Conservation (phyloP, 2,797 vertebrate species). For the Adrianichthys oophorus region DNA sequence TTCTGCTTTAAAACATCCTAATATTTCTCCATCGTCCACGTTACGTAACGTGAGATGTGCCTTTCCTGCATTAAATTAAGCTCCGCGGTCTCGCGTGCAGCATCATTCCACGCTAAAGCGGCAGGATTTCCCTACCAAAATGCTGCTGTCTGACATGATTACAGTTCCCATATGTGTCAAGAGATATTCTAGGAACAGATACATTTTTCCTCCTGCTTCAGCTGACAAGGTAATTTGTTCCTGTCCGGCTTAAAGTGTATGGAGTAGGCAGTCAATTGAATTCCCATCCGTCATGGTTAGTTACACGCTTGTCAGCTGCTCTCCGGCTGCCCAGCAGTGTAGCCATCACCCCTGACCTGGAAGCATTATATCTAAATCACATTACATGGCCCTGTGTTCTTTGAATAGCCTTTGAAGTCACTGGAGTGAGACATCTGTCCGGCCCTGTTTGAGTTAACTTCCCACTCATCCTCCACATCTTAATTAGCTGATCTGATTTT, state of each 20-base stretch:
- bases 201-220: slow-evolving; percentile 33
- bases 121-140: no score
- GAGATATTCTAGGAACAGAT: slow-evolving; percentile 38
- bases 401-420: slow-evolving; percentile 75
- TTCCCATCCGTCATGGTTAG: slow-evolving; percentile 83
- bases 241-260: slow-evolving; percentile 55
- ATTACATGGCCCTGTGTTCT: slow-evolving; percentile 78
- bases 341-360: slow-evolving; percentile 80
- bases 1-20: no score
- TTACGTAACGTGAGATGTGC: no score
- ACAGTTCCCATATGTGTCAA: no score
- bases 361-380: slow-evolving; percentile 83
- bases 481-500: slow-evolving; percentile 79
- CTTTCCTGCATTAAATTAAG: no score
- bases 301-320: slow-evolving; percentile 82
- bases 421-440: slow-evolving; percentile 80
- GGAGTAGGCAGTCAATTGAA: slow-evolving; percentile 78
- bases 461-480: slow-evolving; percentile 68
- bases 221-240: slow-evolving; percentile 64
- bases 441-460: slow-evolving; percentile 72
- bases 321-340: slow-evolving; percentile 73
- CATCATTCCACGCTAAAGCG: no score
- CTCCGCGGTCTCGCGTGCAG: no score
- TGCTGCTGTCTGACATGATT: no score
- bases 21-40: no score